These are phyloP conservation scores for Petrolisthes cinctipes DNA, from an alignment of 2,888 invertebrate genomes.

Conservation along the genomic window DNA sequence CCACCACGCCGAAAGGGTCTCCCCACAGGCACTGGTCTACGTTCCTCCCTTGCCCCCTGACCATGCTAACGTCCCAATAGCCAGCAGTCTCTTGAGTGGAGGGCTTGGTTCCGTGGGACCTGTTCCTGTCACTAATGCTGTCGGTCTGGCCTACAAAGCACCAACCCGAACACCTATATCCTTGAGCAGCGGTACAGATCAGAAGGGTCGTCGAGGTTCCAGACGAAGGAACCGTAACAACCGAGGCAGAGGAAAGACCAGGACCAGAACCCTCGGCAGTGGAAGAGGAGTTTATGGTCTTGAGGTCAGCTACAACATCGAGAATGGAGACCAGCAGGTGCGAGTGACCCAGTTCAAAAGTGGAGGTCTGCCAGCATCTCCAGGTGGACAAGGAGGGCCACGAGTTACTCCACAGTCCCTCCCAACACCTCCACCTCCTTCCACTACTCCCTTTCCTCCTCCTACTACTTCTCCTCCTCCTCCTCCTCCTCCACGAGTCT, in stretches of 20 bases:
- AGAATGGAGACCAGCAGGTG: background rate
- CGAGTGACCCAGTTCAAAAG: background rate
- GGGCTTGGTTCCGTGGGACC: background rate
- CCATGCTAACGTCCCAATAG: background rate
- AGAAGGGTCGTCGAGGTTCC: background rate
- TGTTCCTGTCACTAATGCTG: slow-evolving; percentile 23
- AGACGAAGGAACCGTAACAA: slow-evolving; percentile 6
- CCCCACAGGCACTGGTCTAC: slow-evolving; percentile 34
- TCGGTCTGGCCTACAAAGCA: slow-evolving; percentile 32
- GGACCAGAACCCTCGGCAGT: slow-evolving; percentile 10
- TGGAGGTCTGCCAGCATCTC: background rate
- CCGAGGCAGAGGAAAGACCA: slow-evolving; percentile 6
- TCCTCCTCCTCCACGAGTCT: slow-evolving; percentile 45
- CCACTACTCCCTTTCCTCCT: slow-evolving; percentile 6
- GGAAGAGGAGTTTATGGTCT: background rate
- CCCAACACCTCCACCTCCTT: slow-evolving; percentile 26
- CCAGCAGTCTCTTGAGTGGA: background rate
- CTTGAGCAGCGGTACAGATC: background rate
- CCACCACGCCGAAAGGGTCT: slow-evolving; percentile 5
- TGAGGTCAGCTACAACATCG: slow-evolving; percentile 39
- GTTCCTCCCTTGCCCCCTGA: slow-evolving; percentile 40
- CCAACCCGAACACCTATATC: slow-evolving; percentile 15
- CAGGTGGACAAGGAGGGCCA: slow-evolving; percentile 17
- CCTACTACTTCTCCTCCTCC: slow-evolving; percentile 30
- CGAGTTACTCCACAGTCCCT: slow-evolving; percentile 30